Evolutionary conservation across 1,140 invertebrate genomes (phyloP).

Genomic region (Drosophila melanica): DNA sequence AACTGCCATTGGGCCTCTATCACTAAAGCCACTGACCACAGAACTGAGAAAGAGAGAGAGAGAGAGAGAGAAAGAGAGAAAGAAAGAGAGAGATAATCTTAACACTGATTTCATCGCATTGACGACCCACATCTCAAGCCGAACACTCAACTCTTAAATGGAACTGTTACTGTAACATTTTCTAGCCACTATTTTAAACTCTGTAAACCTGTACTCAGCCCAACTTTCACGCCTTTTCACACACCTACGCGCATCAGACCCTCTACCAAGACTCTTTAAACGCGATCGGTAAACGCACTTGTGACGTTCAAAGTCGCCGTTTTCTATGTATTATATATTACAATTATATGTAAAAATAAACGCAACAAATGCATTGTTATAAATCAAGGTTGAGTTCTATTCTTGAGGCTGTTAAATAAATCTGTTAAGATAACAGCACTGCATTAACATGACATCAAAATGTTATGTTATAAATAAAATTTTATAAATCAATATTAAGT

Average conservation of each 20-base stretch:
- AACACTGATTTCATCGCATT: constrained; percentile 77
- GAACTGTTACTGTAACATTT: constrained; percentile 27
- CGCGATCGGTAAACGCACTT: constrained; percentile 28
- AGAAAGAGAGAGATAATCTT: constrained; percentile 59
- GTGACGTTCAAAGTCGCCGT: too few relatives aligned
- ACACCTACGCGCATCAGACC: constrained; percentile 29
- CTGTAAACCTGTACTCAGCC: constrained; percentile 21
- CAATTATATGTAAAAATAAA: constrained; percentile 66
- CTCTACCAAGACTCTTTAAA: constrained; percentile 45
- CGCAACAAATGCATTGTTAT: constrained; percentile 76
- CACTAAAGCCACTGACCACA: constrained; percentile 36
- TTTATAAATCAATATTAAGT: too few relatives aligned
- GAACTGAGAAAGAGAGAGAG: background rate
- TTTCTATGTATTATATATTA: constrained; percentile 60
- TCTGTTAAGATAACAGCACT: constrained; percentile 3
- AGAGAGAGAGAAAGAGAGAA: background rate
- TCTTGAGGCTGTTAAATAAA: background rate
- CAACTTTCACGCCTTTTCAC: constrained; percentile 8
- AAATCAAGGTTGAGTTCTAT: constrained; percentile 35
- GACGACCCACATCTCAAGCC: constrained; percentile 66
- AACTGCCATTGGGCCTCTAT: constrained; percentile 60
- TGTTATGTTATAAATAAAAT: too few relatives aligned
- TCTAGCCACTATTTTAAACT: constrained; percentile 6
- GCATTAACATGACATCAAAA: background rate
- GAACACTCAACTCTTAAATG: constrained; percentile 33